Evolutionary conservation across 2,888 invertebrate genomes (phyloP), one percentile per base, ranked within the genome.

Genomic region (Caenorhabditis sp.): DNA sequence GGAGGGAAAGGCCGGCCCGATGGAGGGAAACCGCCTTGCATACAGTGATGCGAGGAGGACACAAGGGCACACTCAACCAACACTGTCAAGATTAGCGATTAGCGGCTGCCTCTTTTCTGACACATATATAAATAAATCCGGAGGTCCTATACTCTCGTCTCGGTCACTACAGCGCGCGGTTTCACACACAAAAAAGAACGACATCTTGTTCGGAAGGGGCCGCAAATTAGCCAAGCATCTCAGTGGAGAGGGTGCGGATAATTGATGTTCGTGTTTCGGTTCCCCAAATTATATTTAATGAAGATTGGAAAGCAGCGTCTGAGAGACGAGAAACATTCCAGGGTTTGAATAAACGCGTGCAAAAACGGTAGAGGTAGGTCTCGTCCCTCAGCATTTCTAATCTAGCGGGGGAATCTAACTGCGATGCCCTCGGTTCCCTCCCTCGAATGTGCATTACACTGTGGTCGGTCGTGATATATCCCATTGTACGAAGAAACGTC

Each of bases 41-140:
- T 71, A 71, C 71, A 71, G 55, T 71, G 62, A 63, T 58, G 58
- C 58, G 68, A 63, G 53, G 63, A 61, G 70, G 70, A 70, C 61
- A 70, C 70, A 70, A 70, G 70, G 70, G 70, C 70, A 70, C 70
- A 70, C 70, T 70, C 61, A 52, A 61, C 70, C 70, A 61, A 63
- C 63, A 72, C 72, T 72, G 72, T 72, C 72, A 72, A 72, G 72
- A 72, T 72, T 72, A 63, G 63, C 72, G 72, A 72, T 72, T 72
- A 63, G 71, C 71, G 72, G 72, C 56, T 50, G 56, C 72, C 58
- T 52, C 53, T 61, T 46, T 56, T 43, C 50, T 72, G 72, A 63
- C 72, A 72, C 63, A 72, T 72, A 70, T 72, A 72, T 72, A 72
- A 72, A 63, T 63, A 72, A 58, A 72, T 72, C 72, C 63, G 61